phyloP scores from a whole-genome alignment of 2,113 vertebrate genomes.

The Podocnemis expansa region DNA sequence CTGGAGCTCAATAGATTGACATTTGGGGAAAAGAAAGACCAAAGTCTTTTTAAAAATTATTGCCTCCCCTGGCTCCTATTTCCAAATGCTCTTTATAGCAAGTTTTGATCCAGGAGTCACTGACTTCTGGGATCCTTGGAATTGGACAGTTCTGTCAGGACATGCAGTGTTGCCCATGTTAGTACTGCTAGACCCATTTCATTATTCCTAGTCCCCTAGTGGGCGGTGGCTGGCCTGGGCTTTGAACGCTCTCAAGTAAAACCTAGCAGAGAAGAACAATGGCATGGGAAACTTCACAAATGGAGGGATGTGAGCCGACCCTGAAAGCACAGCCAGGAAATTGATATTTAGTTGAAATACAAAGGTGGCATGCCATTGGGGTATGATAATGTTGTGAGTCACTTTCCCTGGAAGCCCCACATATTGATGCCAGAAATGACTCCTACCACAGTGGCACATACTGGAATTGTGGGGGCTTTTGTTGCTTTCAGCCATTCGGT shows the following conservation, averaged over 20 bases:
- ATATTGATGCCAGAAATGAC: neutral
- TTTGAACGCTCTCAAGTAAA: neutral
- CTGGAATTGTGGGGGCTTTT: neutral
- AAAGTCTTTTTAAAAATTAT: neutral
- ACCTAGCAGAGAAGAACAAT: neutral
- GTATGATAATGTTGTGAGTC: neutral
- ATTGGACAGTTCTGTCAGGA: neutral
- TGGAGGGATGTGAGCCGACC: neutral
- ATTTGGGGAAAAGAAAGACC: neutral
- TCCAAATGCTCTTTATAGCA: neutral
- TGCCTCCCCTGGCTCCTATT: neutral
- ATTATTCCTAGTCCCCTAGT: neutral
- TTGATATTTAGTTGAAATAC: neutral
- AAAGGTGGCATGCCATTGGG: neutral
- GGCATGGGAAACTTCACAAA: neutral
- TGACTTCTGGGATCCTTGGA: neutral
- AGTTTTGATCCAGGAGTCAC: neutral
- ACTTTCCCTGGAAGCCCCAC: neutral
- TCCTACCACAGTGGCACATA: neutral
- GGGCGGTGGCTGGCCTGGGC: neutral
- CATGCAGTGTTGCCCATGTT: neutral
- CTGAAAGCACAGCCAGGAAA: neutral
- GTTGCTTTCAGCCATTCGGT: neutral
- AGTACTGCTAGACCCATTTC: neutral
- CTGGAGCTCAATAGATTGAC: neutral